These are phyloP conservation scores for Hyphantria cunea DNA, from an alignment of 1,140 invertebrate genomes.

Conservation along the genomic window DNA sequence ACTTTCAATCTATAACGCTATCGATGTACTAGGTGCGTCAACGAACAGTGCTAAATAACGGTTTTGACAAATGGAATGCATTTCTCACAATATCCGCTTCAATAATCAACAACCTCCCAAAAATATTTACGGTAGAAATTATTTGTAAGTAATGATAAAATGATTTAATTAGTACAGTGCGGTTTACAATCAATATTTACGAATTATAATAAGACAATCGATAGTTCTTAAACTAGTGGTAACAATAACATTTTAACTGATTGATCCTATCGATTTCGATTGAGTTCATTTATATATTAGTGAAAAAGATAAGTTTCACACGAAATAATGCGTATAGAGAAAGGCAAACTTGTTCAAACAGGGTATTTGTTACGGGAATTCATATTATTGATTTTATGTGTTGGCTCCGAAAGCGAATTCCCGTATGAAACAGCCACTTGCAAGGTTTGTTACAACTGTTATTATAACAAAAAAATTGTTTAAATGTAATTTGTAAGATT, in stretches of 20 bases:
- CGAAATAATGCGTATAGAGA: too few species aligned
- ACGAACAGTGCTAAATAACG: conserved; percentile 68
- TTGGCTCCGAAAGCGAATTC: conserved; percentile 9
- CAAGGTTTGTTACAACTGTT: conserved; percentile 22
- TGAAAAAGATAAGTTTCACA: conserved; percentile 19
- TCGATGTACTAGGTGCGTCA: conserved; percentile 58
- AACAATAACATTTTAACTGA: conserved; percentile 77
- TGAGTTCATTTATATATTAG: conserved; percentile 35
- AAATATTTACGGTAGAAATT: conserved; percentile 54
- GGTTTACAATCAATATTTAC: conserved; percentile 52
- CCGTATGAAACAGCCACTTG: conserved; percentile 21
- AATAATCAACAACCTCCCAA: conserved; percentile 54
- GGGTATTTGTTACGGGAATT: conserved; percentile 9
- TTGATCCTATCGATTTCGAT: conserved; percentile 50
- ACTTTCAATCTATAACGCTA: conserved; percentile 47
- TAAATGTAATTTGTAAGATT: neutral
- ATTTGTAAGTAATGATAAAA: conserved; percentile 46
- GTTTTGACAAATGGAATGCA: conserved; percentile 74
- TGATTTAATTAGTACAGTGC: conserved; percentile 39
- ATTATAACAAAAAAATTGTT: conserved; percentile 16
- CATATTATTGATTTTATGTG: conserved; percentile 1
- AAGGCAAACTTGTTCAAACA: neutral
- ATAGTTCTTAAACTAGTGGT: conserved; percentile 77
- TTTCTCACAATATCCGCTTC: conserved; percentile 65
- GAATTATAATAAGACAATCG: conserved; percentile 69